phyloP scores from a whole-genome alignment of 2,113 vertebrate genomes.

The Charadrius vociferus region DNA sequence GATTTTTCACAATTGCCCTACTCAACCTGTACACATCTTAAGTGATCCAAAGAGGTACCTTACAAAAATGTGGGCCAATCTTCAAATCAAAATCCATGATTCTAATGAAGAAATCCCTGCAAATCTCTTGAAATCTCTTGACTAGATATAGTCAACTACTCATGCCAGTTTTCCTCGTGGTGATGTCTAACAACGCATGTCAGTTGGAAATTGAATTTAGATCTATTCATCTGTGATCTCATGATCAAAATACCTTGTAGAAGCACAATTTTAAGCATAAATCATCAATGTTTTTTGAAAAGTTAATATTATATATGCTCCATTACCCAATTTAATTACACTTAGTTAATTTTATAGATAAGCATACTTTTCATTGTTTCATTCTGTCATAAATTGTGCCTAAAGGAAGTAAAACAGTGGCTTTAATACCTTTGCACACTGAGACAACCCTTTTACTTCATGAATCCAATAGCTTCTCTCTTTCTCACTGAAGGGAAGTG shows the following conservation, averaged over 20 bases:
- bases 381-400: background rate
- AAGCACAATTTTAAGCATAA: background rate
- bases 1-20: background rate
- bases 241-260: background rate
- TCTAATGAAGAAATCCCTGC: background rate
- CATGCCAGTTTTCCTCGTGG: background rate
- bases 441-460: background rate
- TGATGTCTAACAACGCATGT: background rate
- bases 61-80: background rate
- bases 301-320: background rate
- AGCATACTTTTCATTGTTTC: background rate
- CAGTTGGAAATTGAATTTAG: background rate
- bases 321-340: conserved; percentile 39
- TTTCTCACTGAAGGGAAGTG: background rate
- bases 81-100: background rate
- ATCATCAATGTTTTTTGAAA: background rate
- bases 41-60: background rate
- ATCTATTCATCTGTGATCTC: background rate
- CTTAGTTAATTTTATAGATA: background rate
- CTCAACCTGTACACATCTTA: background rate
- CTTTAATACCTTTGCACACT: background rate
- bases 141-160: background rate
- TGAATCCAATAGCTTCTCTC: background rate
- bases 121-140: background rate
- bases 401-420: background rate